These are phyloP conservation scores for Chromis chromis DNA, from an alignment of 2,797 vertebrate species.

Conservation along the genomic window DNA sequence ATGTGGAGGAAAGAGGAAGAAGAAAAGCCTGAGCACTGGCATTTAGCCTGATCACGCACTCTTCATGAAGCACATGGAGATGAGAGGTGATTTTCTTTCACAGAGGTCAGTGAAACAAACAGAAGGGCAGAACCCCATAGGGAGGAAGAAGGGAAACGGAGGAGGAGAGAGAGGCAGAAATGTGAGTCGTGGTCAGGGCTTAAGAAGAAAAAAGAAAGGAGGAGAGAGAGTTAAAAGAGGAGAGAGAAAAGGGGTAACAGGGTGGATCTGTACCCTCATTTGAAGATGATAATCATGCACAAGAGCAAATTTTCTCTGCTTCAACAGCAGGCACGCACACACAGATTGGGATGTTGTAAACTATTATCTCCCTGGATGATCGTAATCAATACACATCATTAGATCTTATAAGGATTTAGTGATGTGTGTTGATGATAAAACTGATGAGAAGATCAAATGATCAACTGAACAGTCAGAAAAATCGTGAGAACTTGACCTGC, in stretches of 20 bases:
- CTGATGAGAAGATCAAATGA: constrained; percentile 4
- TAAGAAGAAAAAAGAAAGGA: constrained; percentile 17
- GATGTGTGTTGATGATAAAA: constrained; percentile 27
- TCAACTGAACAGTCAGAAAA: constrained; percentile 23
- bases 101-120: constrained; percentile 69
- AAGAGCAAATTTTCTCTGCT: constrained; percentile 27
- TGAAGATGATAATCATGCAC: constrained; percentile 31
- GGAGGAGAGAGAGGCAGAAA: constrained; percentile 5
- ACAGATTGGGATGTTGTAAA: constrained; percentile 10
- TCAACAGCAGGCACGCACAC: constrained; percentile 22
- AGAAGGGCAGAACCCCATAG: constrained; percentile 51
- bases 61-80: constrained; percentile 56
- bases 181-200: neutral
- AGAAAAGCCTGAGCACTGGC: constrained; percentile 69
- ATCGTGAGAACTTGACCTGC: constrained; percentile 9
- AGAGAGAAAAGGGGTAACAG: constrained; percentile 7
- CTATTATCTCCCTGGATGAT: constrained; percentile 28
- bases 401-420: constrained; percentile 3
- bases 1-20: constrained; percentile 76
- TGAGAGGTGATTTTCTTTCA: constrained; percentile 67
- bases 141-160: constrained; percentile 10
- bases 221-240: neutral
- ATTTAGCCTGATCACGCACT: constrained; percentile 76
- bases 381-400: constrained; percentile 33
- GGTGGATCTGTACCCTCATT: constrained; percentile 4